A percentile compares a stretch with the other conserved stretches of the same genome.
These are phyloP conservation scores for Felis chaus DNA, from an alignment of 2,113 vertebrate genomes.

Conservation along the genomic window DNA sequence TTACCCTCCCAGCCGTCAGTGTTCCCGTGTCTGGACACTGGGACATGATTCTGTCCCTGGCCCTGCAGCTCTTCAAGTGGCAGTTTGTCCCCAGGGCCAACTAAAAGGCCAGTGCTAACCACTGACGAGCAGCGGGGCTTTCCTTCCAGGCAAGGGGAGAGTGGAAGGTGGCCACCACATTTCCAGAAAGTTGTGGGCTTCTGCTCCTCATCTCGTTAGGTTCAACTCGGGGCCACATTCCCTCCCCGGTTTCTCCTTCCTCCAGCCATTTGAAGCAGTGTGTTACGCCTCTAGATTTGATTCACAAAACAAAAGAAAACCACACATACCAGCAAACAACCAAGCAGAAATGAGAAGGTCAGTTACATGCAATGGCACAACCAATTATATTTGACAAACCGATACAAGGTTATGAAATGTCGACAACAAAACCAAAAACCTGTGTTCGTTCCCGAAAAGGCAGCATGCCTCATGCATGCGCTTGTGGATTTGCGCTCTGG, in stretches of 20 bases:
- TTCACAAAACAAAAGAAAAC: background rate
- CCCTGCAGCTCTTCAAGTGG: background rate
- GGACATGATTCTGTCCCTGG: constrained; percentile 59
- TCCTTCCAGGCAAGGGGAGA: background rate
- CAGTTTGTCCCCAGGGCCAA: background rate
- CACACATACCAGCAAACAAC: background rate
- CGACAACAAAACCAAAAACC: background rate
- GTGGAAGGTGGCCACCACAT: background rate
- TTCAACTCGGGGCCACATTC: background rate
- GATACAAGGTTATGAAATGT: background rate
- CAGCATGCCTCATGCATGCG: background rate
- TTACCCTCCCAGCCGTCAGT: constrained; percentile 32
- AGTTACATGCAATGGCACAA: background rate
- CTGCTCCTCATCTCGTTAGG: background rate
- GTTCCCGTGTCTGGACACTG: constrained; percentile 70
- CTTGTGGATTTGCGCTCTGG: background rate
- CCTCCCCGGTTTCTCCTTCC: background rate
- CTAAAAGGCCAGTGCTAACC: background rate
- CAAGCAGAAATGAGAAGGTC: background rate
- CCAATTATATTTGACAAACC: constrained; percentile 17
- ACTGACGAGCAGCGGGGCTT: background rate
- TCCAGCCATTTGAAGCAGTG: background rate
- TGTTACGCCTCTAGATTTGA: constrained; percentile 1
- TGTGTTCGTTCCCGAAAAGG: background rate
- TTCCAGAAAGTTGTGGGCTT: background rate